Base-by-base conservation (phyloP, 2,888 invertebrate genomes). In the Cryptus viduatorius region DNA sequence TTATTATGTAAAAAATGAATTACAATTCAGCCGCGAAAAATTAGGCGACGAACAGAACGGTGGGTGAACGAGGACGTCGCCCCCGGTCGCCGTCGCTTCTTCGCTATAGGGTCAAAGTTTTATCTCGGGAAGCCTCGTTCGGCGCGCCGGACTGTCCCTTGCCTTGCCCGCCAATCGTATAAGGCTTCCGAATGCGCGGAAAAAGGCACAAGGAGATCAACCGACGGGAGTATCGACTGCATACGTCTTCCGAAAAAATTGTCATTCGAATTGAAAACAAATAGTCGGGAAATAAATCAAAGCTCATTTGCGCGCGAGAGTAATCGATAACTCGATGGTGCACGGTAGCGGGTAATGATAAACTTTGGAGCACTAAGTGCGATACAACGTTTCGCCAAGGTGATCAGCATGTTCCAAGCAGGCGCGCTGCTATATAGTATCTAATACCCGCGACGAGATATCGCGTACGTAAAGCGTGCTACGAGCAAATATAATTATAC, bases 71-170 rank as follows among this genome's bases (percentile, higher is more conserved):
- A 72, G 72, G 31, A 50, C 78, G 29, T 82, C 69, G 75, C 68
- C 56, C 77, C 67, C 69, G 24, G 24, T 24, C 24, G 19, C 12
- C 10, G 14, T 48, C 24, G n/a, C 10, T 50, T 10, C 53, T 44
- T 59, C 14, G 37, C 44, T 10, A 24, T 24, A 64, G 61, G 76
- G 75, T 53, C 77, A 59, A 53, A 67, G 42, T 79, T 83, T 86
- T 83, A 80, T 64, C 65, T 48, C 42, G 83, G 46, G 86, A 87
- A 87, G 87, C 86, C 86, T 50, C 76, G 73, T 19, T 48, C 48
- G 42, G 31, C 16, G 64, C n/a, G 8, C 24, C 16, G n/a, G 29
- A 42, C 44, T 14, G 56, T 78, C 68, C 29, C 46, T 42, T 24
- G 46, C 19, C 46, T 59, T 48, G 53, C 48, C 48, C 83, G 48